These are phyloP conservation scores for Urophycis tenuis DNA, from an alignment of 2,797 vertebrate genomes.

Conservation along the genomic window DNA sequence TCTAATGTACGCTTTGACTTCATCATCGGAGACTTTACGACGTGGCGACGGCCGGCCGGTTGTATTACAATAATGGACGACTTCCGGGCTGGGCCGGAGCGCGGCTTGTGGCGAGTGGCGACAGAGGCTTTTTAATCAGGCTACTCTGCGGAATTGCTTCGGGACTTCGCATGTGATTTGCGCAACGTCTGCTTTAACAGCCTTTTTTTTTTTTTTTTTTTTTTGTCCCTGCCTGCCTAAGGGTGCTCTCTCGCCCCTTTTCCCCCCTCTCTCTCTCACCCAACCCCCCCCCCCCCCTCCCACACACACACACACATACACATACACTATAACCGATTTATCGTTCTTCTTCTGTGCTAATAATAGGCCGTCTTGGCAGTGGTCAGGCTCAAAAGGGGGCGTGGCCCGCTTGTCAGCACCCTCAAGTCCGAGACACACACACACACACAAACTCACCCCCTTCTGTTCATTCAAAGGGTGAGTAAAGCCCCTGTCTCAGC, in stretches of 20 bases:
- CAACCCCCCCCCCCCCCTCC: not conserved
- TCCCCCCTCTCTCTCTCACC: too few relatives aligned
- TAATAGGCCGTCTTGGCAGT: not conserved
- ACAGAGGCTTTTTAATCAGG: not conserved
- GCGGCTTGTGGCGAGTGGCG: not conserved
- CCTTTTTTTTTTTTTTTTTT: not conserved
- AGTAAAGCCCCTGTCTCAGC: too few relatives aligned
- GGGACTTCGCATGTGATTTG: not conserved
- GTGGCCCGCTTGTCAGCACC: not conserved
- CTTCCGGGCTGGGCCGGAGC: not conserved
- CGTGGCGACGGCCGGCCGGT: not conserved
- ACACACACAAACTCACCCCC: not conserved
- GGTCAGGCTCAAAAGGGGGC: not conserved
- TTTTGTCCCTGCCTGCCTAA: too few relatives aligned
- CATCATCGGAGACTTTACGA: not conserved
- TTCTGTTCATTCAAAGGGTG: too few relatives aligned
- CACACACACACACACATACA: not conserved
- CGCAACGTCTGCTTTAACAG: not conserved
- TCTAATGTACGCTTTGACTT: not conserved
- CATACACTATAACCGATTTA: not conserved
- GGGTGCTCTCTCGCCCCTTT: not conserved
- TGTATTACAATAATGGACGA: not conserved
- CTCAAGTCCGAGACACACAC: not conserved
- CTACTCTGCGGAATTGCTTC: not conserved
- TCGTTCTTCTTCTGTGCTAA: conserved; percentile 1